A percentile compares a stretch with the other conserved stretches of the same genome.
These are phyloP conservation scores for Tyrophagus putrescentiae DNA, from an alignment of 1,140 invertebrate genomes.

Conservation along the genomic window DNA sequence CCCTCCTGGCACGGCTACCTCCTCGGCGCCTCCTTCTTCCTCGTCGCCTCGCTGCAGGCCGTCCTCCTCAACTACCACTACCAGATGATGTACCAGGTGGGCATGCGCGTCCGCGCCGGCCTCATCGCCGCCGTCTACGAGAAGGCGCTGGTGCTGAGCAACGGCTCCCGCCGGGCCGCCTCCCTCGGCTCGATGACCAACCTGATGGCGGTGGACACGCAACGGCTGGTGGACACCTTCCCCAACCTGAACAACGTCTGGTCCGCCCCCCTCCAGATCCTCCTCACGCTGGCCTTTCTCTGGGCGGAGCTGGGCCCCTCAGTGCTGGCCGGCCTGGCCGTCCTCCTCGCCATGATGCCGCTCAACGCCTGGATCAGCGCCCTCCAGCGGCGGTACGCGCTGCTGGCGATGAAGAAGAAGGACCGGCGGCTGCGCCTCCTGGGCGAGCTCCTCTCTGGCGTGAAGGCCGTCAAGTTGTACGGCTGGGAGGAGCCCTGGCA, in stretches of 20 bases:
- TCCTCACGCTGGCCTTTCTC: conserved; percentile 33
- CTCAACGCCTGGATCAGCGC: conserved; percentile 36
- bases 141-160: background rate
- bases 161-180: background rate
- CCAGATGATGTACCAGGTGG: background rate
- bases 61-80: background rate
- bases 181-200: conserved; percentile 40
- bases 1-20: background rate
- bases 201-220: conserved; percentile 40
- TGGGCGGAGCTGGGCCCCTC: conserved; percentile 48
- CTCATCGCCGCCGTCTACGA: background rate
- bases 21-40: background rate
- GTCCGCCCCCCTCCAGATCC: conserved; percentile 33
- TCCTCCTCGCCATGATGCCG: conserved; percentile 55
- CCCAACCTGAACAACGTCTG: conserved; percentile 29
- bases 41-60: background rate
- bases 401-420: conserved; percentile 42
- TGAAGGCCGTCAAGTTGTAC: conserved; percentile 61
- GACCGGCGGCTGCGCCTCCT: conserved; percentile 57
- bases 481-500: conserved; percentile 44
- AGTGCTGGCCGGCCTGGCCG: conserved; percentile 69
- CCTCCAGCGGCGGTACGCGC: conserved; percentile 34
- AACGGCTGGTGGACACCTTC: conserved; percentile 25
- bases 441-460: conserved; percentile 61
- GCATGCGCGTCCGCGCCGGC: background rate